Conservation (phyloP, 35 echinoderm and acorn worm genomes). For the Chiridota heheva region DNA sequence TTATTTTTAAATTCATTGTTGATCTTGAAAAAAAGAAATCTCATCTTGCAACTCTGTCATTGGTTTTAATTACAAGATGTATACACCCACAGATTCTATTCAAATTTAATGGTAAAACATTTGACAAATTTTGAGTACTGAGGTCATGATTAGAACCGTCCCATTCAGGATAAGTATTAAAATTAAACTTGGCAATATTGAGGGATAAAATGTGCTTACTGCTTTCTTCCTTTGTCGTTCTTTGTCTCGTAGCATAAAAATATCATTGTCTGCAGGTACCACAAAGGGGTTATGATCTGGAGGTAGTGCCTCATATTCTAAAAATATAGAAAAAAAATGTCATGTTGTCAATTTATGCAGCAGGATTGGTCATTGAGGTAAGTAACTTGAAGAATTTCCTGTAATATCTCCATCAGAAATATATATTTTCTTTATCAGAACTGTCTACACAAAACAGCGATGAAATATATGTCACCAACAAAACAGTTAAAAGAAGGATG, state of each 20-base stretch:
- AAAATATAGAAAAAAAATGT: neutral
- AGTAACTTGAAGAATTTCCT: neutral
- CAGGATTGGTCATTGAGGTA: neutral
- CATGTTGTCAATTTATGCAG: neutral
- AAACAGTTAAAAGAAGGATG: neutral
- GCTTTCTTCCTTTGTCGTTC: constrained; percentile 97
- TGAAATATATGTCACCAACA: neutral
- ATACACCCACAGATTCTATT: no score
- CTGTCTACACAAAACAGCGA: neutral
- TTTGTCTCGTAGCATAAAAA: constrained; percentile 97
- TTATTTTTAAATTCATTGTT: no score
- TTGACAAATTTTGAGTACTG: no score
- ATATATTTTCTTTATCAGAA: neutral
- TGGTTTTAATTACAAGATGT: no score
- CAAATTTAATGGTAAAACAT: no score
- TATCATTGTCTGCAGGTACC: constrained; percentile 95
- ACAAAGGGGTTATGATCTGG: constrained; percentile 88
- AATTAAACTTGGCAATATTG: no score
- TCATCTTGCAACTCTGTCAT: no score
- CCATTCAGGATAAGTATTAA: no score
- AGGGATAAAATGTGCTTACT: no score
- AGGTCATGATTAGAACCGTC: no score
- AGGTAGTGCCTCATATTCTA: constrained; percentile 77
- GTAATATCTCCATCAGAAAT: neutral
- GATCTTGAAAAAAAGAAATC: no score